Evolutionary conservation across 35 echinoderm and acorn worm genomes (phyloP).

Genomic region (Apostichopus californicus): DNA sequence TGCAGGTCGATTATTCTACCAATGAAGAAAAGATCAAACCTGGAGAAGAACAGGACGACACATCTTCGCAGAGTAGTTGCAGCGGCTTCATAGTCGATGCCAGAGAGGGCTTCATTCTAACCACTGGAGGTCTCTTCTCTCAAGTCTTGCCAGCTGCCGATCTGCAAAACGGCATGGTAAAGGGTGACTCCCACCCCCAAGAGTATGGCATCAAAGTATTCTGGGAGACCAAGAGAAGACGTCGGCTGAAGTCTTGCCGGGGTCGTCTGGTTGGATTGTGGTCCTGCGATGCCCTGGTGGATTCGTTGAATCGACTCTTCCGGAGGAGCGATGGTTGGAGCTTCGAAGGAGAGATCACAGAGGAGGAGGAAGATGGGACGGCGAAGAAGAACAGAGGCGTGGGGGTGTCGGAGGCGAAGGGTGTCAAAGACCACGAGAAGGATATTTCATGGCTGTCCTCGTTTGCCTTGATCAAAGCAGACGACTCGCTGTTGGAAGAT

Average conservation of each 20-base stretch:
- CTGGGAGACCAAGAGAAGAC: neutral
- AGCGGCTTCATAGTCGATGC: conserved; percentile 29
- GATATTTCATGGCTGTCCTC: conserved; percentile 29
- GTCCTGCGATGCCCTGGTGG: conserved; percentile 5
- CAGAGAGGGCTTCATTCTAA: conserved; percentile 1
- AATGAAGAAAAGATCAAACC: neutral
- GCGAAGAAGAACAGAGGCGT: neutral
- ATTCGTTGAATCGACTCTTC: neutral
- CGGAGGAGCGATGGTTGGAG: conserved; percentile 26
- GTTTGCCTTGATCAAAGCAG: conserved; percentile 40
- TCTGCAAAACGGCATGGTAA: neutral
- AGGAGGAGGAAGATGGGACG: neutral
- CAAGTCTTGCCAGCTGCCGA: neutral
- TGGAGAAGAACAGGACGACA: neutral
- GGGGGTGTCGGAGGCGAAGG: neutral
- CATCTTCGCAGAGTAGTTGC: conserved; percentile 28
- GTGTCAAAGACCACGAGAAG: neutral
- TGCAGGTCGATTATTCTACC: neutral
- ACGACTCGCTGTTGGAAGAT: neutral
- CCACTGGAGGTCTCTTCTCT: conserved; percentile 21
- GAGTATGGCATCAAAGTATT: neutral
- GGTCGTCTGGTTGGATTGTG: neutral
- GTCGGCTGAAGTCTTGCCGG: neutral
- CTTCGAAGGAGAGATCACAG: neutral
- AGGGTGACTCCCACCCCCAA: neutral